Evolutionary conservation across 1,140 invertebrate species (phyloP).

Genomic region (Drosophila ohnishii): DNA sequence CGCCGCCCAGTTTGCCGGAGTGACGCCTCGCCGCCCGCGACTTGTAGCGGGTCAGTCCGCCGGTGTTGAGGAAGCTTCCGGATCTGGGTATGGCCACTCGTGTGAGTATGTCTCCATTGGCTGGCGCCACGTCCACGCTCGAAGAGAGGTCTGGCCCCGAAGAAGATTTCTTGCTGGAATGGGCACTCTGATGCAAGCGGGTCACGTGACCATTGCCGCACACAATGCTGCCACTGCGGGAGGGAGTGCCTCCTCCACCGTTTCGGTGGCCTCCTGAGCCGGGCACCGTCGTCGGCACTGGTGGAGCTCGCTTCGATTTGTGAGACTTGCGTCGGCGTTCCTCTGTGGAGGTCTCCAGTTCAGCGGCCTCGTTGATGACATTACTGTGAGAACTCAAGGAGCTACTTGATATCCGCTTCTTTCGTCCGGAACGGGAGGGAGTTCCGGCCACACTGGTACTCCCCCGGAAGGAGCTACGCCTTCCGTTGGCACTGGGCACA

Average conservation of each 20-base stretch:
- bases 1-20: conserved; percentile 64
- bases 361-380: conserved; percentile 75
- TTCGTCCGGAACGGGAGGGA: conserved; percentile 84
- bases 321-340: conserved; percentile 79
- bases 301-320: conserved; percentile 78
- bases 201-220: conserved; percentile 71
- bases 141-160: conserved; percentile 45
- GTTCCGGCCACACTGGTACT: conserved; percentile 42
- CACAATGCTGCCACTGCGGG: conserved; percentile 40
- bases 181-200: conserved; percentile 44
- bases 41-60: conserved; percentile 88
- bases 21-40: conserved; percentile 83
- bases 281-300: conserved; percentile 62
- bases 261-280: conserved; percentile 26
- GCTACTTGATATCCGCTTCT: conserved; percentile 85
- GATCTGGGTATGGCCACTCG: conserved; percentile 92
- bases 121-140: conserved; percentile 73
- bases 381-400: conserved; percentile 86
- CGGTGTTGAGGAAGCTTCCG: conserved; percentile 91
- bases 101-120: conserved; percentile 90
- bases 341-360: conserved; percentile 78
- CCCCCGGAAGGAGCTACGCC: conserved; percentile 77
- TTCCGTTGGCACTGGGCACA: conserved; percentile 45
- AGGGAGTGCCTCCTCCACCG: conserved; percentile 6
- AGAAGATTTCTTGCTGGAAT: conserved; percentile 41